phyloP scores from a whole-genome alignment of 2,797 vertebrate genomes.

The Aeoliscus strigatus region DNA sequence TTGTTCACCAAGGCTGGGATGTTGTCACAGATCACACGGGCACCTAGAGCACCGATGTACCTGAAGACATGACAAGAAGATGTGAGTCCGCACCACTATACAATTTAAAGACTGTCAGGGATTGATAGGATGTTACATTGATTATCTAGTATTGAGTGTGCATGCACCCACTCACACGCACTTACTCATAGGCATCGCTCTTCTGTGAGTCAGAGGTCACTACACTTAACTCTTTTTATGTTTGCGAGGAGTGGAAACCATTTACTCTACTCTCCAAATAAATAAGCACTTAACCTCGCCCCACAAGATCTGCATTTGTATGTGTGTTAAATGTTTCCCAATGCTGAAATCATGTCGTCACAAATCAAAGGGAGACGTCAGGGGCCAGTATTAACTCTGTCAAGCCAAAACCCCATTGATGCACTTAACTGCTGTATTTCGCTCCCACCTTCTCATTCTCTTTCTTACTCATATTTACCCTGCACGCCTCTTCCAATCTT shows the following conservation, averaged over 20 bases:
- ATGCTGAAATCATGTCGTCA: constrained; percentile 54
- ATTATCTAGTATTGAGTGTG: constrained; percentile 9
- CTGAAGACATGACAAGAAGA: constrained; percentile 57
- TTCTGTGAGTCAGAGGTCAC: constrained; percentile 65
- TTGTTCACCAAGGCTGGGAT: constrained; percentile 96
- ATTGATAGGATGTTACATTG: not conserved
- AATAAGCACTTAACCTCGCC: constrained; percentile 76
- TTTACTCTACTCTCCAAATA: constrained; percentile 71
- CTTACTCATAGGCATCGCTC: constrained; percentile 31
- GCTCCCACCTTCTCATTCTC: constrained; percentile 28
- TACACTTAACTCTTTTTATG: constrained; percentile 69
- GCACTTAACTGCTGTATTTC: constrained; percentile 31
- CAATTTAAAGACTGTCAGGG: not conserved
- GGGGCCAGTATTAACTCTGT: constrained; percentile 63
- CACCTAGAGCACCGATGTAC: constrained; percentile 94
- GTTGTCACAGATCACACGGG: constrained; percentile 95
- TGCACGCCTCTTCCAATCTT: constrained; percentile 4
- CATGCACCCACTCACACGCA: too few species aligned
- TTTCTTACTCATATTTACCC: constrained; percentile 14
- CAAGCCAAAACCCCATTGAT: constrained; percentile 49
- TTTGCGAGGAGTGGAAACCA: constrained; percentile 66
- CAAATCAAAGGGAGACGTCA: constrained; percentile 59
- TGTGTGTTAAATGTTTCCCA: constrained; percentile 52
- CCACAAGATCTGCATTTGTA: constrained; percentile 57
- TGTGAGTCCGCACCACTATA: not conserved